phyloP scores from a whole-genome alignment of 2,888 invertebrate species.

The Cantharis nigra region DNA sequence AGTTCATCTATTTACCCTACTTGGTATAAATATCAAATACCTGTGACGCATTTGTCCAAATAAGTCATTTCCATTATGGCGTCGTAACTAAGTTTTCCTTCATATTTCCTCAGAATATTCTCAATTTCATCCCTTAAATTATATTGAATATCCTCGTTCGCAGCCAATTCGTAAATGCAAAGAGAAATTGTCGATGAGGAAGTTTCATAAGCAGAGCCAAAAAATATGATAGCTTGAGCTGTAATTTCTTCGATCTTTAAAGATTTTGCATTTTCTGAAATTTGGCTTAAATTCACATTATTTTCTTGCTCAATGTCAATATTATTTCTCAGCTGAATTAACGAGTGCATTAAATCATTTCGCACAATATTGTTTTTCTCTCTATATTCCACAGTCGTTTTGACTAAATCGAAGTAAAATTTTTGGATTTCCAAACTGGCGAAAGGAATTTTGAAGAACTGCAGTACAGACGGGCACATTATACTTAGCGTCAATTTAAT shows the following conservation, averaged over 20 bases:
- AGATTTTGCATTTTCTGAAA: not conserved
- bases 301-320: not conserved
- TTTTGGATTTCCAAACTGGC: not conserved
- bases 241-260: slow-evolving; percentile 25
- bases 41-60: slow-evolving; percentile 51
- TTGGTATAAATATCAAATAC: too few relatives aligned
- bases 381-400: not conserved
- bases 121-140: slow-evolving; percentile 54
- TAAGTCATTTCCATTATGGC: slow-evolving; percentile 57
- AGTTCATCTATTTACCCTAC: too few relatives aligned
- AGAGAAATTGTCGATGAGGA: slow-evolving; percentile 54
- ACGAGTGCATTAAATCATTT: slow-evolving; percentile 3
- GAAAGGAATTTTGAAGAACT: not conserved
- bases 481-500: too few relatives aligned
- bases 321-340: slow-evolving; percentile 1
- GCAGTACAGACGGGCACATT: not conserved
- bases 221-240: slow-evolving; percentile 42
- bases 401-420: not conserved
- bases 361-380: not conserved
- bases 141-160: slow-evolving; percentile 55
- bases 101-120: slow-evolving; percentile 45
- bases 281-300: not conserved
- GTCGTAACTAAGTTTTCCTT: slow-evolving; percentile 54
- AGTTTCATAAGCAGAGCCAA: slow-evolving; percentile 50
- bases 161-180: slow-evolving; percentile 57